These are phyloP conservation scores for Eristalinus aeneus DNA, from an alignment of 2,888 invertebrate genomes.

Conservation along the genomic window DNA sequence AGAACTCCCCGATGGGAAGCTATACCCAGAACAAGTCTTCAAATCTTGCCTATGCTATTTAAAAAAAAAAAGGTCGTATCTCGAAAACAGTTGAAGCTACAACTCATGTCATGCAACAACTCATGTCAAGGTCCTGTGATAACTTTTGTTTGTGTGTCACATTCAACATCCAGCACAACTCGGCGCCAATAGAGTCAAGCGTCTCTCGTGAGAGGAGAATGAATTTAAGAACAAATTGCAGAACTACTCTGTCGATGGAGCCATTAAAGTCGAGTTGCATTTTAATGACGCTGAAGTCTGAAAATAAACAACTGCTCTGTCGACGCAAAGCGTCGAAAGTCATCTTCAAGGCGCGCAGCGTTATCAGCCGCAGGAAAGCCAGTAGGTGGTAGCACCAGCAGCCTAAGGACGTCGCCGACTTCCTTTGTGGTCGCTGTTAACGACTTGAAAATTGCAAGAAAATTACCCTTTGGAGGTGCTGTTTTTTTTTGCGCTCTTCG, in stretches of 20 bases:
- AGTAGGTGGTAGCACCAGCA: constrained; percentile 13
- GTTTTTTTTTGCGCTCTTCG: constrained; percentile 13
- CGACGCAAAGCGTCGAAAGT: constrained; percentile 35
- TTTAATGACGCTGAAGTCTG: constrained; percentile 45
- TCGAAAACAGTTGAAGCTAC: too few relatives aligned
- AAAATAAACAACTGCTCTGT: constrained; percentile 36
- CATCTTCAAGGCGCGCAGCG: constrained; percentile 44
- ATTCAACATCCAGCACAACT: background rate
- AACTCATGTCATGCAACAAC: too few relatives aligned
- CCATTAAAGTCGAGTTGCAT: constrained; percentile 43
- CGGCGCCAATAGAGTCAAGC: background rate
- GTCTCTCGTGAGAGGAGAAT: background rate
- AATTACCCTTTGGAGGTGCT: constrained; percentile 75
- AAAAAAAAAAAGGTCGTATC: too few relatives aligned
- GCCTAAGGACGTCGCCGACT: constrained; percentile 69
- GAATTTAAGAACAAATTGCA: constrained; percentile 21
- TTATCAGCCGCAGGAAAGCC: constrained; percentile 50
- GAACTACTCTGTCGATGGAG: background rate
- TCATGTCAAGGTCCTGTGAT: too few relatives aligned
- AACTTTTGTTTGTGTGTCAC: background rate
- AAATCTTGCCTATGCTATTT: too few relatives aligned
- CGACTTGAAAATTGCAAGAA: constrained; percentile 80
- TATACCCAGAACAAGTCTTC: too few relatives aligned
- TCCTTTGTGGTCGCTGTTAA: constrained; percentile 74
- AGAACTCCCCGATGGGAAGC: too few relatives aligned